Conservation (phyloP, 2,797 vertebrate species). For the Malacoctenus gilli region DNA sequence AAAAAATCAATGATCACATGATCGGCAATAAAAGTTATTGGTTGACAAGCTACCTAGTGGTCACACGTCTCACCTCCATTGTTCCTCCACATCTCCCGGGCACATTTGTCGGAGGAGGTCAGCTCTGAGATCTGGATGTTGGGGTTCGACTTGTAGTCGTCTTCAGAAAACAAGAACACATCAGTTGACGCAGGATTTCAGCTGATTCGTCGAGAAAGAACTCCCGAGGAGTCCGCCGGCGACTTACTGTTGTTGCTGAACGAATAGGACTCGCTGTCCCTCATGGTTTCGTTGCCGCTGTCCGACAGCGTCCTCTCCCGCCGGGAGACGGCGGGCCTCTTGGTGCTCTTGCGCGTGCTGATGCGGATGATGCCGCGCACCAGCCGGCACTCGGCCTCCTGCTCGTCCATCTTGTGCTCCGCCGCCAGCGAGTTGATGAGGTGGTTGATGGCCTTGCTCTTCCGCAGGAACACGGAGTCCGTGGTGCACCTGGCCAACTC, state of each 20-base stretch:
- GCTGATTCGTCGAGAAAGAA: too few relatives aligned
- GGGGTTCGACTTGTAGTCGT: constrained; percentile 81
- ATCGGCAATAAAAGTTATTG: not conserved
- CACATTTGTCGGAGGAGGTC: constrained; percentile 88
- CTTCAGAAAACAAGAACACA: constrained; percentile 39
- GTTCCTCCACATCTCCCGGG: constrained; percentile 89
- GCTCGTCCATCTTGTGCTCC: constrained; percentile 93
- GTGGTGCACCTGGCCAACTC: constrained; percentile 94
- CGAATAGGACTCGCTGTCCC: constrained; percentile 77
- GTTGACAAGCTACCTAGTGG: not conserved
- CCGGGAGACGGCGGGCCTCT: constrained; percentile 49
- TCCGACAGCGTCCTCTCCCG: constrained; percentile 82
- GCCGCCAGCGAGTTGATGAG: constrained; percentile 94
- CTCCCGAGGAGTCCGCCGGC: too few relatives aligned
- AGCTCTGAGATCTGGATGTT: constrained; percentile 93
- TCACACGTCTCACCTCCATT: constrained; percentile 85
- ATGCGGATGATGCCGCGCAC: constrained; percentile 96
- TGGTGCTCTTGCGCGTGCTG: constrained; percentile 89
- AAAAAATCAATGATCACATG: not conserved
- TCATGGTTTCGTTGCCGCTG: constrained; percentile 94
- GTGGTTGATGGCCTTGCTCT: constrained; percentile 92
- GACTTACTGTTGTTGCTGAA: constrained; percentile 89
- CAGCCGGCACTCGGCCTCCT: constrained; percentile 92
- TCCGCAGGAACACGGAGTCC: constrained; percentile 93
- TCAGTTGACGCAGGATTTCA: too few relatives aligned